Conservation (phyloP, 2,113 vertebrate species). For the Myotis davidii region DNA sequence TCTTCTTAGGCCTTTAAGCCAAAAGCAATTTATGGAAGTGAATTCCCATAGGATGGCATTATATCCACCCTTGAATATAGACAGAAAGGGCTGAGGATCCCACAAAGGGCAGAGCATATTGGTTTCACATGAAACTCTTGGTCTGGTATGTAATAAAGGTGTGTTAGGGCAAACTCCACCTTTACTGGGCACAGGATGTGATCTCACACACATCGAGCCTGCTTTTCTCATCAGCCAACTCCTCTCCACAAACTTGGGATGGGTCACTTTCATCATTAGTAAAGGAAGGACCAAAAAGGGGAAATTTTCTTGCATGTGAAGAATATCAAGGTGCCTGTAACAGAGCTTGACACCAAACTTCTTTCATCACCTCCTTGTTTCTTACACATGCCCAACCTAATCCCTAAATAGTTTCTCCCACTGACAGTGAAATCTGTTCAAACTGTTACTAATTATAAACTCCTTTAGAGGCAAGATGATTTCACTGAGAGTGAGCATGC, state of each 20-base stretch:
- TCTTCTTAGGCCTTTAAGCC: neutral
- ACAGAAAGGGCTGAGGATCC: neutral
- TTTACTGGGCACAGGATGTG: conserved; percentile 54
- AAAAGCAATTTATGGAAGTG: neutral
- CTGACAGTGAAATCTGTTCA: conserved; percentile 35
- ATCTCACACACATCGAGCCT: conserved; percentile 65
- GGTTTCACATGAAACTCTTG: conserved; percentile 52
- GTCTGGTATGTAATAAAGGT: conserved; percentile 39
- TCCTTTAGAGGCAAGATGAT: conserved; percentile 42
- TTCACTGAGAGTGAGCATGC: conserved; percentile 20
- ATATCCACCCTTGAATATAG: neutral
- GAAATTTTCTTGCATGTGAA: neutral
- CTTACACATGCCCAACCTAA: neutral
- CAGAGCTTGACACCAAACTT: neutral
- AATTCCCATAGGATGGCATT: conserved; percentile 23
- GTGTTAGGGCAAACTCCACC: neutral
- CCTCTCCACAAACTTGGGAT: conserved; percentile 21
- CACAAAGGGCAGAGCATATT: neutral
- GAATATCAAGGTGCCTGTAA: neutral
- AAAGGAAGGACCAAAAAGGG: conserved; percentile 15
- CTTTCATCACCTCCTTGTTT: conserved; percentile 44
- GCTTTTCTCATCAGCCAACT: conserved; percentile 22
- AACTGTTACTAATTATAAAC: conserved; percentile 77
- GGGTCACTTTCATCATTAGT: neutral
- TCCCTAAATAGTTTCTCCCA: conserved; percentile 44